phyloP scores from a whole-genome alignment of 2,113 vertebrate genomes.

The Stercorarius parasiticus region DNA sequence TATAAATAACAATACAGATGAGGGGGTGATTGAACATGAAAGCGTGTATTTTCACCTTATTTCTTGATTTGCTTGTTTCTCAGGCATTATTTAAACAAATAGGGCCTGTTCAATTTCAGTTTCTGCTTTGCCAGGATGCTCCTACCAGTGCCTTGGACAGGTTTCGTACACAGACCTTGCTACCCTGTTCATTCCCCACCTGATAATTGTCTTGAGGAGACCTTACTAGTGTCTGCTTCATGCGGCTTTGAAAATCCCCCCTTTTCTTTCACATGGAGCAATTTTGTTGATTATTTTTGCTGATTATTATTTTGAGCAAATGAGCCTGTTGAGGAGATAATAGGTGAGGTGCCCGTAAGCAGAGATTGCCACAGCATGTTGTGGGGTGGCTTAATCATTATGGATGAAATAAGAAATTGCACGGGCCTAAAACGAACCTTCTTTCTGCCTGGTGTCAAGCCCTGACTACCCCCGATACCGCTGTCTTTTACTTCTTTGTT shows the following conservation, averaged over 20 bases:
- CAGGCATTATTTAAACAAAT: background rate
- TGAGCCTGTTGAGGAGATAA: background rate
- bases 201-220: background rate
- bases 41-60: background rate
- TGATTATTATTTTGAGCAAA: background rate
- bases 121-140: background rate
- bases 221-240: background rate
- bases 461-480: fast-evolving
- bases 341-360: fast-evolving
- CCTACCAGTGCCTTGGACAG: background rate
- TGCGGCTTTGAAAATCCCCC: background rate
- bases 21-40: background rate
- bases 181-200: background rate
- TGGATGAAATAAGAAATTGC: background rate
- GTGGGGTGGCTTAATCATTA: background rate
- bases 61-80: background rate
- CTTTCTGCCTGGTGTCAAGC: background rate
- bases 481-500: background rate
- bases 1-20: background rate
- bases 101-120: background rate
- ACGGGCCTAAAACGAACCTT: background rate
- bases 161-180: background rate
- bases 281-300: background rate
- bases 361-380: background rate
- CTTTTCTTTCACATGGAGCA: background rate